Conservation (phyloP, 2,113 vertebrate genomes). For the Mustela lutreola region DNA sequence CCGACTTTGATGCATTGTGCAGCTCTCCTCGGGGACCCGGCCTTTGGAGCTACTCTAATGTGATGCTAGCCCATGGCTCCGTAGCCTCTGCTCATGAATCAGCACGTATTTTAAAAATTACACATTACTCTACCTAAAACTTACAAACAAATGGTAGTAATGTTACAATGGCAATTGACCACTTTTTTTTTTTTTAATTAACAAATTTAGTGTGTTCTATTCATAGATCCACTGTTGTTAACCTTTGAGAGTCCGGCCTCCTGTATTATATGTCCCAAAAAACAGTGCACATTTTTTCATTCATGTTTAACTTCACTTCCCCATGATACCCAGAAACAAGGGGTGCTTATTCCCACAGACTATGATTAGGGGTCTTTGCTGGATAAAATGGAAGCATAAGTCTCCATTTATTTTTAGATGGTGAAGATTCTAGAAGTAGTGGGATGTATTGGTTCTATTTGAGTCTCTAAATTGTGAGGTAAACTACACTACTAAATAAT, state of each 20-base stretch:
- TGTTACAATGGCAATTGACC: not conserved
- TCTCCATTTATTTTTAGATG: slow-evolving; percentile 31
- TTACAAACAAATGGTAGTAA: not conserved
- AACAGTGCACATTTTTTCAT: not conserved
- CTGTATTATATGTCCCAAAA: not conserved
- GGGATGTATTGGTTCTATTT: not conserved
- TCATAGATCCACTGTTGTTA: not conserved
- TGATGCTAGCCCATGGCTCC: not conserved
- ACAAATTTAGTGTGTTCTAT: not conserved
- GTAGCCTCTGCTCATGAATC: not conserved
- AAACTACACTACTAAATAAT: not conserved
- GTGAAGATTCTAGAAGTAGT: slow-evolving; percentile 9
- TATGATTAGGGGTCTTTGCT: not conserved
- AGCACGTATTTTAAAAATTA: not conserved
- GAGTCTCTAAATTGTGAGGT: slow-evolving; percentile 13
- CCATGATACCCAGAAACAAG: not conserved
- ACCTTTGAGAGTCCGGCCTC: not conserved
- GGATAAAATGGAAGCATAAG: not conserved
- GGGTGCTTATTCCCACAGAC: not conserved
- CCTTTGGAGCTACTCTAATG: not conserved
- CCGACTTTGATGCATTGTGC: not conserved
- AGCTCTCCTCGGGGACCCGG: rapidly evolving
- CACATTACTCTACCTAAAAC: not conserved
- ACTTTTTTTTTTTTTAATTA: not conserved
- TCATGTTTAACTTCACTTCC: not conserved